These are phyloP conservation scores for Sinella curviseta DNA, from an alignment of 1,140 invertebrate species.

Conservation along the genomic window DNA sequence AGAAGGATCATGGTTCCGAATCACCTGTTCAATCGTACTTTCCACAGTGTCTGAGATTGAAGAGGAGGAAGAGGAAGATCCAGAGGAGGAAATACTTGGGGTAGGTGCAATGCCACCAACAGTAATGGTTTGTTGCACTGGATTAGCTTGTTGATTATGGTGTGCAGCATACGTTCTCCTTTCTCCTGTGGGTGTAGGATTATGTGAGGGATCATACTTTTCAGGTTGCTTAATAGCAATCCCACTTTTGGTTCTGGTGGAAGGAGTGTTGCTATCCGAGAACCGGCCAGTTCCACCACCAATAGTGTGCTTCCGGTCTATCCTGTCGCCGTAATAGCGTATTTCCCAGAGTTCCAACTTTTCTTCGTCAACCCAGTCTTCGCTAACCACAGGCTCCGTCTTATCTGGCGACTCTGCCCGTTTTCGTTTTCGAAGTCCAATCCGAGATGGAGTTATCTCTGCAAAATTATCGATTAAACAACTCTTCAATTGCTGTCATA, in stretches of 20 bases:
- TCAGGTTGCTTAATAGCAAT: slow-evolving; percentile 42
- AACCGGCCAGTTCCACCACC: neutral
- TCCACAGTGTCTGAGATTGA: neutral
- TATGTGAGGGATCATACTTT: slow-evolving; percentile 38
- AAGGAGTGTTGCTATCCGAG: slow-evolving; percentile 16
- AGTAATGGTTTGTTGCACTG: neutral
- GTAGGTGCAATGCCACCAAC: neutral
- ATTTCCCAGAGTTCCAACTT: slow-evolving; percentile 96
- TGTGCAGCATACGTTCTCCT: neutral
- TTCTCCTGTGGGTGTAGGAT: neutral
- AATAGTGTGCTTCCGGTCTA: slow-evolving; percentile 42
- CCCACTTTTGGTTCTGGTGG: slow-evolving; percentile 45
- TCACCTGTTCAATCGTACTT: neutral
- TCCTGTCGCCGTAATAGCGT: slow-evolving; percentile 87
- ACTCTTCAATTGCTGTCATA: slow-evolving; percentile 30
- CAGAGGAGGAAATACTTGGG: neutral
- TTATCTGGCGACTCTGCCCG: slow-evolving; percentile 84
- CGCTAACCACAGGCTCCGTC: slow-evolving; percentile 84
- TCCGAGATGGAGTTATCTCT: slow-evolving; percentile 91
- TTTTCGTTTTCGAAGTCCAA: slow-evolving; percentile 87
- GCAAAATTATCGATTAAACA: slow-evolving; percentile 40
- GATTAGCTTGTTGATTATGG: neutral
- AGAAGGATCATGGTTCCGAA: neutral
- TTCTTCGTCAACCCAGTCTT: slow-evolving; percentile 95
- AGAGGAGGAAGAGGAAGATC: neutral